These are phyloP conservation scores for Staurois parvus DNA, from an alignment of 2,797 vertebrate genomes.

Conservation along the genomic window DNA sequence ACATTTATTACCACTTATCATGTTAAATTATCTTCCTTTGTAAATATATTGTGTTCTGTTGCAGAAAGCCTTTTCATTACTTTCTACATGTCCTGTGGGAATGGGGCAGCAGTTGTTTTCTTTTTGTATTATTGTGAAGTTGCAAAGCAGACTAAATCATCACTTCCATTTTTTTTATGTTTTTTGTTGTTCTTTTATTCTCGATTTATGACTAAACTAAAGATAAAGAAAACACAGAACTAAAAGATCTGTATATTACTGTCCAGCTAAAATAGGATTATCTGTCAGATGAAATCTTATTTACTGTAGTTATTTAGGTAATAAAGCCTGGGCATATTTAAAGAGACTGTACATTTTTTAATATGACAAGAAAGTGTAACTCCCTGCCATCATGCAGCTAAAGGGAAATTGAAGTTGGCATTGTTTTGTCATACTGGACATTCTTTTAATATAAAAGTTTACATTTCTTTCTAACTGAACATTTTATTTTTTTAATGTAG, in stretches of 20 bases:
- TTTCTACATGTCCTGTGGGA: conserved; percentile 58
- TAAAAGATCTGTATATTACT: conserved; percentile 48
- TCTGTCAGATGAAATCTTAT: conserved; percentile 48
- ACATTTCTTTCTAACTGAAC: no score
- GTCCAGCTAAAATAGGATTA: conserved; percentile 26
- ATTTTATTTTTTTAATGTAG: no score
- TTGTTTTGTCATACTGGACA: no score
- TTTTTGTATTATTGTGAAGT: conserved; percentile 57
- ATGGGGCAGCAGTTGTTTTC: conserved; percentile 54
- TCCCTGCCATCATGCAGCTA: background rate
- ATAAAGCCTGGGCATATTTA: conserved; percentile 6
- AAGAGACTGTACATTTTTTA: background rate
- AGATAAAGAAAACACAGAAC: conserved; percentile 49
- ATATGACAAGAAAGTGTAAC: background rate
- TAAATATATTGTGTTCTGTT: conserved; percentile 59
- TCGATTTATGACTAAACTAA: conserved; percentile 48
- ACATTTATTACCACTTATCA: conserved; percentile 62
- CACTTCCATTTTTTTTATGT: conserved; percentile 7
- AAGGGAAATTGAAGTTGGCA: no score
- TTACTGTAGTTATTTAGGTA: conserved; percentile 15
- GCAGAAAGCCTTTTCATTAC: conserved; percentile 60
- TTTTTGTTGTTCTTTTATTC: conserved; percentile 26
- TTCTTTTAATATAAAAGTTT: no score
- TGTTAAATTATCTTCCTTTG: conserved; percentile 59
- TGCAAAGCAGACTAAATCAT: conserved; percentile 55